phyloP scores from a whole-genome alignment of 2,797 vertebrate genomes.

The Dryobates pubescens region DNA sequence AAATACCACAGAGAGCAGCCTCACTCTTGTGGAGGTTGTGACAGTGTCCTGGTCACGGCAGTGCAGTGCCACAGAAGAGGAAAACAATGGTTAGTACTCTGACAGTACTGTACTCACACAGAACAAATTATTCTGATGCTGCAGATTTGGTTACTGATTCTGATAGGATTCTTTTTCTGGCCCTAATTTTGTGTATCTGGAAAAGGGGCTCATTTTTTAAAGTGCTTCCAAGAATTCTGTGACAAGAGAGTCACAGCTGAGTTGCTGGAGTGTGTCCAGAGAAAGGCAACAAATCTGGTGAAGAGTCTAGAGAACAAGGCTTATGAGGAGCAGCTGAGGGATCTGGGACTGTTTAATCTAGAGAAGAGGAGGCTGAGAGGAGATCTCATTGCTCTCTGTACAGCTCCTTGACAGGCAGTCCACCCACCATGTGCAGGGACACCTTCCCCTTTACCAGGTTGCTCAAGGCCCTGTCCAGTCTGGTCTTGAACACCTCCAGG shows the following conservation, averaged over 20 bases:
- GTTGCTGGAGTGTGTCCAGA: background rate
- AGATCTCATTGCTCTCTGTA: too few relatives aligned
- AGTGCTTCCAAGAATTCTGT: background rate
- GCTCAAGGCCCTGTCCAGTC: too few relatives aligned
- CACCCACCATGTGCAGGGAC: too few relatives aligned
- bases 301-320: too few relatives aligned
- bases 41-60: conserved; percentile 56
- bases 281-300: too few relatives aligned
- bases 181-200: conserved; percentile 7
- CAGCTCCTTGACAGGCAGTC: too few relatives aligned
- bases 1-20: conserved; percentile 52
- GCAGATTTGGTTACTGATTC: conserved; percentile 57
- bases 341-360: too few relatives aligned
- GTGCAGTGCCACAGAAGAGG: conserved; percentile 16
- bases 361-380: too few relatives aligned
- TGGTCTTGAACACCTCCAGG: background rate
- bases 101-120: background rate
- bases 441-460: too few relatives aligned
- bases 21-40: conserved; percentile 41
- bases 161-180: background rate
- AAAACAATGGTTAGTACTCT: conserved; percentile 42
- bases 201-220: conserved; percentile 39
- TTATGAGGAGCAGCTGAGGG: too few relatives aligned
- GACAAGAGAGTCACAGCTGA: background rate
- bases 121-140: conserved; percentile 26